Base-by-base conservation (phyloP, 2,888 invertebrate species). In the Ditylenchus weischeri region DNA sequence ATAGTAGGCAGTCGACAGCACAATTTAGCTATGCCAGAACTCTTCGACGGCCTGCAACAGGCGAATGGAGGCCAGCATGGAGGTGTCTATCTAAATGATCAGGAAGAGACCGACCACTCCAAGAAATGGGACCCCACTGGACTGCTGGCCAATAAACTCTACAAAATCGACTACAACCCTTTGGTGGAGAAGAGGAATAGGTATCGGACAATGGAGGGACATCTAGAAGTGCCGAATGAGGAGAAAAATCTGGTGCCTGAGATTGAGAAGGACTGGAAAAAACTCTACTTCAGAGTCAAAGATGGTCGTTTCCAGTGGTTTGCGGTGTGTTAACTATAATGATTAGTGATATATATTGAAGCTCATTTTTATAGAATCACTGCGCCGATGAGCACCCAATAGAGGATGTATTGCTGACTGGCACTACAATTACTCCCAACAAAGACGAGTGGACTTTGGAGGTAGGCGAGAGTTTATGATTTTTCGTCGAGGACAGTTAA, bases 231-330 rank as follows among this genome's bases (percentile, higher is more conserved):
- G 36, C 75, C 76, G 29, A 68, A 71, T 49, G 69, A 71, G n/a
- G 72, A 71, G 38, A 18, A 21, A 11, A 64, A 63, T 38, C 36
- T 43, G 57, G 72, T 87, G 72, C 86, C 86, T 0, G 87, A 87
- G 0, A 84, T 87, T 62, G 85, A 87, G 81, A 87, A 87, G 76
- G 86, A 87, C 7, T 88, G 88, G 88, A 87, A 87, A 75, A 81
- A 85, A 62, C 83, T 86, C 69, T 88, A 86, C 79, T 87, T 87
- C 79, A 83, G 84, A 69, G 84, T 85, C n/a, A 83, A 84, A 69
- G 85, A 87, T 74, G 87, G 87, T n/a, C 83, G 85, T 75, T 81
- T 87, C 29, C 84, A 85, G 73, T 86, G 86, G 75, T 87, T 84
- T 80, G 86, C 86, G 82, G 86, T 86, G 78, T 70, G 76, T 72